These are phyloP conservation scores for Myrmecobius fasciatus DNA, from an alignment of 2,113 vertebrate species.

Conservation along the genomic window DNA sequence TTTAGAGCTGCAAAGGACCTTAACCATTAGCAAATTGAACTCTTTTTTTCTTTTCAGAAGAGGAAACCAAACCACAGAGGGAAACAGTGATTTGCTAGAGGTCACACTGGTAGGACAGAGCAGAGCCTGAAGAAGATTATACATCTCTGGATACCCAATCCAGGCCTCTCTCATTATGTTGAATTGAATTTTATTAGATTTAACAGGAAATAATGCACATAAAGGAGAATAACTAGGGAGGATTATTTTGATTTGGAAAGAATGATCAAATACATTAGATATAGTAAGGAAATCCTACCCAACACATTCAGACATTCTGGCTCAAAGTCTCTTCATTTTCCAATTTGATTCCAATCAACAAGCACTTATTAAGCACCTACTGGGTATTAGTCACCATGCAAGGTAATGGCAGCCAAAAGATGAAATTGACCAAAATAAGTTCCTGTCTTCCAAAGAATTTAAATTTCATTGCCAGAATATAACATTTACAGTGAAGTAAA, in stretches of 20 bases:
- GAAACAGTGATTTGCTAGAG: background rate
- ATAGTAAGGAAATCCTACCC: background rate
- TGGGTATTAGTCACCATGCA: accelerated
- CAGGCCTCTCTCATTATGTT: background rate
- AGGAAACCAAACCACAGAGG: background rate
- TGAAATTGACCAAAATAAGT: background rate
- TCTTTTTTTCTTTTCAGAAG: background rate
- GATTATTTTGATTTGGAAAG: no score
- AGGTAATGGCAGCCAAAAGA: accelerated
- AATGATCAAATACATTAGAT: no score
- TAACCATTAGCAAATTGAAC: background rate
- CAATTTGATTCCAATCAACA: background rate
- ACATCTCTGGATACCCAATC: background rate
- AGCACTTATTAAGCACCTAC: background rate
- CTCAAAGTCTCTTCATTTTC: background rate
- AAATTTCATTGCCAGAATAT: background rate
- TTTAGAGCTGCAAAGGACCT: background rate
- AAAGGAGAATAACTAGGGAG: no score
- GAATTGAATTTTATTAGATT: background rate
- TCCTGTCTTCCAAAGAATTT: background rate
- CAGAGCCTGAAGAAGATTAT: background rate
- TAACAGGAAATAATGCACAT: background rate
- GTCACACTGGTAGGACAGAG: background rate
- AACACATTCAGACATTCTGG: background rate
- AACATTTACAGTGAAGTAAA: background rate